These are phyloP conservation scores for Apostichopus japonicus DNA, from an alignment of 35 echinoderm and acorn worm genomes.

Conservation along the genomic window DNA sequence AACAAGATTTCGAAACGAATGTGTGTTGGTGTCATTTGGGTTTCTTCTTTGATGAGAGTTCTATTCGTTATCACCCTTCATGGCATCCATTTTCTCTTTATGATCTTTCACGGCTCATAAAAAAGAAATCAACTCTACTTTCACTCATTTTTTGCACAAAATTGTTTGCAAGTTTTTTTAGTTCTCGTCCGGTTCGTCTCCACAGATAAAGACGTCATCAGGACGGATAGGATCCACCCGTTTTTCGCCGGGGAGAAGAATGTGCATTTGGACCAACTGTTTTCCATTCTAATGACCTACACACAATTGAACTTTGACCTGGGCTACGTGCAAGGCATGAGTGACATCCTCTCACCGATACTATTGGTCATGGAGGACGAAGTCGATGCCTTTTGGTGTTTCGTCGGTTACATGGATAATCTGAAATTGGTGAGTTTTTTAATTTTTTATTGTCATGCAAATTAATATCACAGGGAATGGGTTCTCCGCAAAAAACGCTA, in stretches of 20 bases:
- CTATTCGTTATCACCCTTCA: no score
- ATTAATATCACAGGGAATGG: no score
- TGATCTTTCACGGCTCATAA: no score
- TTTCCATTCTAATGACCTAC: constrained; percentile 94
- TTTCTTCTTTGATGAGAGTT: no score
- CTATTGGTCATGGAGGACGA: constrained; percentile 94
- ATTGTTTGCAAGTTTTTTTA: background rate
- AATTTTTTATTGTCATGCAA: no score
- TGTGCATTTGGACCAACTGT: constrained; percentile 77
- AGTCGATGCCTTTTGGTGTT: constrained; percentile 98
- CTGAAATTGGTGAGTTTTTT: constrained; percentile 67
- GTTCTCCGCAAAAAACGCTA: no score
- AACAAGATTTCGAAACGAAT: no score
- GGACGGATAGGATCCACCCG: constrained; percentile 87
- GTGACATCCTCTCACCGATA: constrained; percentile 91
- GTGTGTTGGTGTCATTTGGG: no score
- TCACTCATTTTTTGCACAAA: background rate
- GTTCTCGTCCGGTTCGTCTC: background rate
- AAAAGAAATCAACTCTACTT: no score
- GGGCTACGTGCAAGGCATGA: constrained; percentile 97
- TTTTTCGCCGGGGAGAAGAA: constrained; percentile 85
- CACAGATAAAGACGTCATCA: constrained; percentile 95
- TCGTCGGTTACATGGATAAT: constrained; percentile 86
- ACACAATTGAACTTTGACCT: constrained; percentile 96
- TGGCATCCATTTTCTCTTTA: no score